Evolutionary conservation across 2,113 vertebrate genomes (phyloP).

Genomic region (Herpetotheres cachinnans): DNA sequence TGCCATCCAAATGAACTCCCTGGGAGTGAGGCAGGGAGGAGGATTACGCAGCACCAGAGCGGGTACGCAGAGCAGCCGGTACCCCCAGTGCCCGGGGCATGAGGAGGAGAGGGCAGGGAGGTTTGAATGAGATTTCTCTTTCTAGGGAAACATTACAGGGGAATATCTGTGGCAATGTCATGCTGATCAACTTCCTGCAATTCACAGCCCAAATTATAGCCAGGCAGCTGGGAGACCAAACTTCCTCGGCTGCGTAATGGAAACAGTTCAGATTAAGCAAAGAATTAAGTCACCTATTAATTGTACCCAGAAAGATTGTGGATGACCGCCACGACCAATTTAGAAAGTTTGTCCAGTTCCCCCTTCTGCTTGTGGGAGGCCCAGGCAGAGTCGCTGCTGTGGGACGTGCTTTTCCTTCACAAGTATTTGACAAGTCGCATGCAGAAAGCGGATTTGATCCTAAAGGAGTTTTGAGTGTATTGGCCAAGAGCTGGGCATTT

Average conservation of each 20-base stretch:
- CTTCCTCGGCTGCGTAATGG: slow-evolving; percentile 14
- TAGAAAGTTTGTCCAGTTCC: neutral
- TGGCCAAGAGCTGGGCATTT: neutral
- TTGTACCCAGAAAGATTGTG: neutral
- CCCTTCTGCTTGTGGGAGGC: neutral
- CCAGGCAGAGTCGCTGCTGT: neutral
- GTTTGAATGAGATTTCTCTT: neutral
- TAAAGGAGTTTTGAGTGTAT: neutral
- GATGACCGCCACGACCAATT: neutral
- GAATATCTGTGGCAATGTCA: neutral
- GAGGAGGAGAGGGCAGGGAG: neutral
- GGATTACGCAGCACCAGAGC: fast-evolving
- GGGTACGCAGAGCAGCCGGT: fast-evolving
- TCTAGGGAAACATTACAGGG: neutral
- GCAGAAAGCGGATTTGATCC: neutral
- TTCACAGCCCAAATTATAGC: slow-evolving; percentile 17
- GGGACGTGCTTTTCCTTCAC: neutral
- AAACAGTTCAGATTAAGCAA: slow-evolving; percentile 33
- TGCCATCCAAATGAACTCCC: neutral
- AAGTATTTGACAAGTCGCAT: neutral
- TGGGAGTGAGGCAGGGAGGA: neutral
- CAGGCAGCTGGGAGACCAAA: neutral
- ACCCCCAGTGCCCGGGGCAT: fast-evolving
- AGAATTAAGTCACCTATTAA: slow-evolving; percentile 41
- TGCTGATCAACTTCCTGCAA: slow-evolving; percentile 28